phyloP scores from a whole-genome alignment of 2,888 invertebrate genomes.

The Papilio demoleus region DNA sequence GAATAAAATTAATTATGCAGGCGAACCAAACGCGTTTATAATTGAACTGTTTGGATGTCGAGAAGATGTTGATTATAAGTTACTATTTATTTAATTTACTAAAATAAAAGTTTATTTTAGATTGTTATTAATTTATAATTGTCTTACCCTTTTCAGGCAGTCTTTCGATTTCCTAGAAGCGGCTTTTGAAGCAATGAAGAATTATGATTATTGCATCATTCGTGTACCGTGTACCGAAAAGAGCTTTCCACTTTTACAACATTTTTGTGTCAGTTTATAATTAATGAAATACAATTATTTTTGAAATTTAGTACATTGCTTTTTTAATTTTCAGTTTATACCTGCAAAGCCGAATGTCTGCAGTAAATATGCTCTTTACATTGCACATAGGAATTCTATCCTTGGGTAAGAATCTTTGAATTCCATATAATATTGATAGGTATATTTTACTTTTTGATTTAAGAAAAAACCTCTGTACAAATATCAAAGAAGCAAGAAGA shows the following conservation, averaged over 20 bases:
- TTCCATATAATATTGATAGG: too few species aligned
- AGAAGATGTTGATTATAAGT: slow-evolving; percentile 80
- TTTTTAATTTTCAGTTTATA: slow-evolving; percentile 61
- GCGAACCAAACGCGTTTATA: slow-evolving; percentile 84
- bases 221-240: slow-evolving; percentile 77
- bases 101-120: too few species aligned
- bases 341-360: slow-evolving; percentile 58
- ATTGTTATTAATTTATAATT: too few species aligned
- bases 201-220: slow-evolving; percentile 85
- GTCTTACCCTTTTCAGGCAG: slow-evolving; percentile 65
- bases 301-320: too few species aligned
- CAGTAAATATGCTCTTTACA: slow-evolving; percentile 60
- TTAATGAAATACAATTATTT: too few species aligned
- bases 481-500: slow-evolving; percentile 43
- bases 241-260: slow-evolving; percentile 74
- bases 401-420: slow-evolving; percentile 58
- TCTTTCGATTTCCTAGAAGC: slow-evolving; percentile 84
- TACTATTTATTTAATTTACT: not conserved
- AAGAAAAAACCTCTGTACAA: slow-evolving; percentile 48
- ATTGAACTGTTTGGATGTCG: slow-evolving; percentile 84
- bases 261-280: slow-evolving; percentile 74
- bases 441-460: slow-evolving; percentile 31
- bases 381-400: slow-evolving; percentile 69
- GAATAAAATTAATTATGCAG: slow-evolving; percentile 52
- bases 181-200: slow-evolving; percentile 86